Base-by-base conservation (phyloP, 1,140 invertebrate species). In the Caerostris extrusa region DNA sequence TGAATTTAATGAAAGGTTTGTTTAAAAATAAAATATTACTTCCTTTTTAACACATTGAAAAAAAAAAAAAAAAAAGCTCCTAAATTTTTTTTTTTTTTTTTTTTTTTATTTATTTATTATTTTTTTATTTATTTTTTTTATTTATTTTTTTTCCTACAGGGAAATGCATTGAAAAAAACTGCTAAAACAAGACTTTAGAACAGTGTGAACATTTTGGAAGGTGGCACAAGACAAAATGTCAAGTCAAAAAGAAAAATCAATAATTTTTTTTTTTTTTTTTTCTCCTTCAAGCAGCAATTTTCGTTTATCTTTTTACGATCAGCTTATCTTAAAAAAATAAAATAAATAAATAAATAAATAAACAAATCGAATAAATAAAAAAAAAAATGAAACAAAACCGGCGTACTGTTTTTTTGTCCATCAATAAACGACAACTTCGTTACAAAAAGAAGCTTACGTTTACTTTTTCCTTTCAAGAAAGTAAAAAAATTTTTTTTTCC, bases 351-450 rank as follows among this genome's bases (percentile, higher is more conserved):
- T 56, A 34, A 34, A 34, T 34, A 34, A 34, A 34, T 1, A 34
- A 34, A 34, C 0, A 34, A 34, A 34, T 34, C 34, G 34, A 7
- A 6, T 17, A 57, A 10, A n/a, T n/a, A n/a, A n/a, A n/a, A n/a
- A n/a, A n/a, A n/a, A n/a, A n/a, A n/a, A 56, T 56, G 71, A 90
- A 90, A 81, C 58, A 81, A 81, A 58, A 57, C 60, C n/a, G 69
- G 6, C 69, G 34, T 61, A 58, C 34, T 67, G 7, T 55, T 69
- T 90, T 90, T 90, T 82, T 60, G 57, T 10, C 69, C 71, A 81
- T 90, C 89, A 90, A 81, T 81, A 81, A 90, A 81, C n/a, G 89
- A 60, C 89, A 90, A 90, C 69, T 89, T 89, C 87, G 87, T 89
- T 89, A 89, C 34, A 50, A 60, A 89, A 90, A 58, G 57, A 81